Conservation (phyloP, 2,888 invertebrate genomes). For the Drosophila leonis region DNA sequence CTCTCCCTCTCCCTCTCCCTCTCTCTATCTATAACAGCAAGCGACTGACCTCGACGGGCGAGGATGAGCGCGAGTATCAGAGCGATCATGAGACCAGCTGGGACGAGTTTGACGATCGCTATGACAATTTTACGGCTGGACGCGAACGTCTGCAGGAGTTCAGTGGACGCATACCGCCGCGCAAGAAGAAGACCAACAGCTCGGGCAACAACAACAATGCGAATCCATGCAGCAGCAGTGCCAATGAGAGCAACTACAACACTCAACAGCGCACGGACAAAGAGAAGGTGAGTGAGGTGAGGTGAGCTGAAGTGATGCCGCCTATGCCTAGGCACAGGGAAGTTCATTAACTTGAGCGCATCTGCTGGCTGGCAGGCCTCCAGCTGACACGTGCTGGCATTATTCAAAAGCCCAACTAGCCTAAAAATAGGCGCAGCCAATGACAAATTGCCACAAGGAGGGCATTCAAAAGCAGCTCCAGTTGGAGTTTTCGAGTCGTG, state of each 20-base stretch:
- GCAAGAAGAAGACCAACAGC: slow-evolving; percentile 84
- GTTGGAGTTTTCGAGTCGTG: slow-evolving; percentile 20
- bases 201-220: slow-evolving; percentile 17
- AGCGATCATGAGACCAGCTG: slow-evolving; percentile 85
- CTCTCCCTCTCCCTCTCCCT: slow-evolving; percentile 8
- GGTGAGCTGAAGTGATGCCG: too few species aligned
- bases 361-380: not conserved
- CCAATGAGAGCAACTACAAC: slow-evolving; percentile 22
- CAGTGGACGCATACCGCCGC: slow-evolving; percentile 85
- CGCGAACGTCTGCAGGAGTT: slow-evolving; percentile 85
- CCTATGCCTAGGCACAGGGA: slow-evolving; percentile 4
- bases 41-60: slow-evolving; percentile 85
- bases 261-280: slow-evolving; percentile 18
- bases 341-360: slow-evolving; percentile 65
- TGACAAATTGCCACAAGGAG: slow-evolving; percentile 69
- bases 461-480: too few species aligned
- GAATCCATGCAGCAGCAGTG: slow-evolving; percentile 14
- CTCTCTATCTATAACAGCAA: slow-evolving; percentile 74
- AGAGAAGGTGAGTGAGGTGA: slow-evolving; percentile 54
- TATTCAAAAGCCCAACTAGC: slow-evolving; percentile 69
- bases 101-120: slow-evolving; percentile 85
- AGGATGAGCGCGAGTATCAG: slow-evolving; percentile 85
- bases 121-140: slow-evolving; percentile 84
- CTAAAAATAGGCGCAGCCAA: slow-evolving; percentile 62
- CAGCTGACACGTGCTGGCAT: slow-evolving; percentile 67